phyloP scores from a whole-genome alignment of 2,113 vertebrate genomes.

The Callionymus lyra region DNA sequence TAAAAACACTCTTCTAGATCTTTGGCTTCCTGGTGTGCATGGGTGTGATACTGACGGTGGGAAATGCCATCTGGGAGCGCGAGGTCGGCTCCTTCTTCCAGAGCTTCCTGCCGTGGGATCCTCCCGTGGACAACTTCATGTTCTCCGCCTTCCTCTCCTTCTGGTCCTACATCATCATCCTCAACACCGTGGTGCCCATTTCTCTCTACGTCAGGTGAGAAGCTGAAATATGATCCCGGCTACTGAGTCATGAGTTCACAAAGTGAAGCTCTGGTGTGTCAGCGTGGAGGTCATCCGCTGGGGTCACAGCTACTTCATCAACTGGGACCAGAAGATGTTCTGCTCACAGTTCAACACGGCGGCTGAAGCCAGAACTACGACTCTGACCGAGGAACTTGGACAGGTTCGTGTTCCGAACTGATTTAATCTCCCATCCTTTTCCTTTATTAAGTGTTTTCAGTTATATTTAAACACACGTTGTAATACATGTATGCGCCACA shows the following conservation, averaged over 20 bases:
- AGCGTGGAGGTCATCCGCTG: constrained; percentile 92
- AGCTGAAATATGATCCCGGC: neutral
- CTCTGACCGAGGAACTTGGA: constrained; percentile 86
- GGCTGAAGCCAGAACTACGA: constrained; percentile 84
- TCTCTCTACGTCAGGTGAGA: constrained; percentile 89
- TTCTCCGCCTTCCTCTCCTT: constrained; percentile 93
- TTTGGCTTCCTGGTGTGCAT: constrained; percentile 93
- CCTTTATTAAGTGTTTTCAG: no score
- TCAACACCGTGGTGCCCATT: constrained; percentile 94
- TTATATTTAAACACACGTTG: no score
- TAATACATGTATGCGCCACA: no score
- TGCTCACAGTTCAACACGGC: constrained; percentile 72
- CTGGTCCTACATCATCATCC: constrained; percentile 96
- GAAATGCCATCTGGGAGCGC: constrained; percentile 88
- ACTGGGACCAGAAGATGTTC: constrained; percentile 93
- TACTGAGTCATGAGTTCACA: no score
- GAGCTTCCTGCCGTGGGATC: constrained; percentile 87
- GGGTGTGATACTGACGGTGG: constrained; percentile 88
- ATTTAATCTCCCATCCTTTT: no score
- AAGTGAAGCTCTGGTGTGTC: constrained; percentile 5
- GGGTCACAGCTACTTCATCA: constrained; percentile 93
- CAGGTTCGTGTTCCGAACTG: constrained; percentile 64
- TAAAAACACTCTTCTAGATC: constrained; percentile 65
- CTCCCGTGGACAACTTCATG: constrained; percentile 83
- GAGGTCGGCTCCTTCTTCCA: constrained; percentile 84